phyloP scores from a whole-genome alignment of 2,797 vertebrate genomes.

The Muraenolepis orangiensis region DNA sequence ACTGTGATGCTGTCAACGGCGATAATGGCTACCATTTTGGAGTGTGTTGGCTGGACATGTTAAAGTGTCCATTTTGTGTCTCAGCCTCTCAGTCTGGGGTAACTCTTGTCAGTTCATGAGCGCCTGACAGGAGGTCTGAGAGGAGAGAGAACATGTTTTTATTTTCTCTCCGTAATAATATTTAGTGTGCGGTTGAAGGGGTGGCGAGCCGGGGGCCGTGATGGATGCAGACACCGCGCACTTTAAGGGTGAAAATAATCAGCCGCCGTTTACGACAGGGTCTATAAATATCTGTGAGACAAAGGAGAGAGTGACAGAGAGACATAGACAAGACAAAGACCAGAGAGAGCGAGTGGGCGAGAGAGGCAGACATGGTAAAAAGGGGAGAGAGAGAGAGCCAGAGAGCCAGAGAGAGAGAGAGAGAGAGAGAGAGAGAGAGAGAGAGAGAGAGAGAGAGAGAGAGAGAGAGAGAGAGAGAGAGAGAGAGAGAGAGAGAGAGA shows the following conservation, averaged over 20 bases:
- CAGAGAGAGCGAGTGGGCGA: background rate
- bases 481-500: slow-evolving; percentile 45
- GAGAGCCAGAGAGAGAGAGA: background rate
- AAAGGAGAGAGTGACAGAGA: background rate
- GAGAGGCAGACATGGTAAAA: slow-evolving; percentile 26
- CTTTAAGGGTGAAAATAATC: background rate
- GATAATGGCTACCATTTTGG: background rate
- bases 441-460: background rate
- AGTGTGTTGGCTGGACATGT: slow-evolving; percentile 49
- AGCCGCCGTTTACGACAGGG: background rate
- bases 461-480: slow-evolving; percentile 31
- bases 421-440: background rate
- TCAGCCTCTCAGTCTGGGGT: slow-evolving; percentile 38
- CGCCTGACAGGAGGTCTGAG: slow-evolving; percentile 47
- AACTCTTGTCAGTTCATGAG: slow-evolving; percentile 45
- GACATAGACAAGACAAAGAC: background rate
- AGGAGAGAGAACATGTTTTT: slow-evolving; percentile 42
- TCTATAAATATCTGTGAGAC: background rate
- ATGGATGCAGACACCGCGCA: background rate
- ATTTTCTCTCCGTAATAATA: slow-evolving; percentile 36
- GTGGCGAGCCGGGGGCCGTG: background rate
- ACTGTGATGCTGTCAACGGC: background rate
- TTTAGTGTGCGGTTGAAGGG: background rate
- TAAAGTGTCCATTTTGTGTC: slow-evolving; percentile 57
- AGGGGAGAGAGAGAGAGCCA: slow-evolving; percentile 22